A percentile compares a stretch with the other conserved stretches of the same genome.
These are phyloP conservation scores for Notothenia coriiceps DNA, from an alignment of 2,113 vertebrate species.

Conservation along the genomic window DNA sequence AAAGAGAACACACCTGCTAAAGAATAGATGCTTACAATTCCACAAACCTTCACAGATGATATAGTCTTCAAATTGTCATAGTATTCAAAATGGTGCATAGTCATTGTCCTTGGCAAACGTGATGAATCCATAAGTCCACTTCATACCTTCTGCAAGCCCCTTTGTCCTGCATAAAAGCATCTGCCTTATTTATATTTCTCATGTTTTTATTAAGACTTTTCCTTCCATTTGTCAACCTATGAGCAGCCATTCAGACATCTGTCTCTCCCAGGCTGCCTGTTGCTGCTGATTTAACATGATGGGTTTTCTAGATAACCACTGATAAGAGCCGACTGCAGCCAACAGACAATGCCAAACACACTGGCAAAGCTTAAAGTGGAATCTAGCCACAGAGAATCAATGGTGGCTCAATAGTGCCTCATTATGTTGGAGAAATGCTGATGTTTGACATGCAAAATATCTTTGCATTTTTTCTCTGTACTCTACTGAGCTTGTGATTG, in stretches of 20 bases:
- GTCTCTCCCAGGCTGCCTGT: conserved; percentile 3
- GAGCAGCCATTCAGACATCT: conserved; percentile 22
- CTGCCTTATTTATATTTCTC: background rate
- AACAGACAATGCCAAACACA: conserved; percentile 26
- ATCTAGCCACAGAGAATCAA: conserved; percentile 29
- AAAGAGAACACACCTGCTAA: background rate
- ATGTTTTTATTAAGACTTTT: background rate
- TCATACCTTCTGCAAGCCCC: background rate
- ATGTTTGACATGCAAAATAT: background rate
- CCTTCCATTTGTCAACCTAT: background rate
- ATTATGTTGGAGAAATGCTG: background rate
- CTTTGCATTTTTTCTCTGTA: background rate
- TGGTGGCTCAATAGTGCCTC: background rate
- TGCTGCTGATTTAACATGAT: conserved; percentile 37
- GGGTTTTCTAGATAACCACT: conserved; percentile 20
- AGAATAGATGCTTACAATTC: background rate
- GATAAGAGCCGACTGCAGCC: conserved; percentile 26
- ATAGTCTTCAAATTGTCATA: background rate
- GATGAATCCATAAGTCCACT: background rate
- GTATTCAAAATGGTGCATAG: background rate
- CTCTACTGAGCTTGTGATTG: background rate
- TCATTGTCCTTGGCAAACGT: background rate
- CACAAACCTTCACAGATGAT: background rate
- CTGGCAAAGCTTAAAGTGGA: conserved; percentile 28
- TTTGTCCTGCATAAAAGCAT: background rate